phyloP scores from a whole-genome alignment of 2,888 invertebrate genomes.

The Pollenia labialis region DNA sequence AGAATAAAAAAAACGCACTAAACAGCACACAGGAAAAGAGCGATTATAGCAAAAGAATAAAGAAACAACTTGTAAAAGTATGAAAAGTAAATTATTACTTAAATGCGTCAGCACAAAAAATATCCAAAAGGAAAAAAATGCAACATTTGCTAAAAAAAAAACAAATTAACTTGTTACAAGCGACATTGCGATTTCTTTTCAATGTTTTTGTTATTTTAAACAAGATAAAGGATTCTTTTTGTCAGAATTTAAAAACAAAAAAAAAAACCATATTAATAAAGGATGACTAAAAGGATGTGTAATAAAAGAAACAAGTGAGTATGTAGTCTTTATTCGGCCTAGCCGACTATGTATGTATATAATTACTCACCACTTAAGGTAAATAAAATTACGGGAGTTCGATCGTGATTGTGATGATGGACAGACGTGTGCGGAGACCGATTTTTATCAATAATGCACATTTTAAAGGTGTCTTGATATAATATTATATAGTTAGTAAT shows the following conservation, averaged over 20 bases:
- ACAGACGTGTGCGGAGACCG: too few relatives aligned
- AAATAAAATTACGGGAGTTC: too few relatives aligned
- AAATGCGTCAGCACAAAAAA: constrained; percentile 57
- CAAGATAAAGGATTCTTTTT: constrained; percentile 4
- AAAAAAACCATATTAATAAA: neutral
- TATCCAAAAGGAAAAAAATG: constrained; percentile 21
- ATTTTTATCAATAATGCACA: too few relatives aligned
- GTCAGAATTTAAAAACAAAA: neutral
- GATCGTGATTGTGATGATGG: too few relatives aligned
- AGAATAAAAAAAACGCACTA: neutral
- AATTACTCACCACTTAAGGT: too few relatives aligned
- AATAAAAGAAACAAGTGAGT: neutral
- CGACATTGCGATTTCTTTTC: constrained; percentile 35
- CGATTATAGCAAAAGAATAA: neutral
- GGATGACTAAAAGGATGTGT: constrained; percentile 4
- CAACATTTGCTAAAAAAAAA: constrained; percentile 58
- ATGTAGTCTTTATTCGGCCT: neutral
- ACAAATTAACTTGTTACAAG: constrained; percentile 62
- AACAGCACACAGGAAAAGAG: neutral
- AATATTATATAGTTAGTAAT: too few relatives aligned
- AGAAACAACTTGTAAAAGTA: constrained; percentile 11
- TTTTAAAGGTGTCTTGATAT: too few relatives aligned
- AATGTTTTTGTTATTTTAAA: neutral
- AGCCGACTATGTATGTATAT: too few relatives aligned
- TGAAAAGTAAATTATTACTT: constrained; percentile 56